phyloP scores from a whole-genome alignment of 2,888 invertebrate species.

The Notodonta ziczac region DNA sequence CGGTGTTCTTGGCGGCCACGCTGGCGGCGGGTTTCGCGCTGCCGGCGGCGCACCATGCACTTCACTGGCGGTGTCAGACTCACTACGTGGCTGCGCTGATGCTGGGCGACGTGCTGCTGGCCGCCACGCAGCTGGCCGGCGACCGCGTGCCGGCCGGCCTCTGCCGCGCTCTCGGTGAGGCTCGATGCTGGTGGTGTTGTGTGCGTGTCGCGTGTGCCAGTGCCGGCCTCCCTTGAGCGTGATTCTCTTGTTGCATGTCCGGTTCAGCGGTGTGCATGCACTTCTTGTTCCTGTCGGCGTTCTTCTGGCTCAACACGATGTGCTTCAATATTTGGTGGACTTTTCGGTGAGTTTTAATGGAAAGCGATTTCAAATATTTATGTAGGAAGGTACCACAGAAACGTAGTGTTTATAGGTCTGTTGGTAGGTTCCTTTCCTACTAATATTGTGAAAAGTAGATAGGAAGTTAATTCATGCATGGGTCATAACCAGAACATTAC shows the following conservation, averaged over 20 bases:
- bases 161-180: conserved; percentile 89
- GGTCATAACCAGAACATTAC: too few species aligned
- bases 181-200: neutral
- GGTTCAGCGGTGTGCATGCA: conserved; percentile 92
- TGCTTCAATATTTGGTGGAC: conserved; percentile 98
- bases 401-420: too few species aligned
- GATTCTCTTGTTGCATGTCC: conserved; percentile 51
- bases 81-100: conserved; percentile 93
- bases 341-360: conserved; percentile 87
- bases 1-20: conserved; percentile 92
- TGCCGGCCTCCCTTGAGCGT: conserved; percentile 8
- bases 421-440: too few species aligned
- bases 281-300: conserved; percentile 94
- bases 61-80: conserved; percentile 95
- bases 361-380: too few species aligned
- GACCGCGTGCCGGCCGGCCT: conserved; percentile 84
- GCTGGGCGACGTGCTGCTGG: conserved; percentile 91
- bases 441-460: too few species aligned
- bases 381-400: too few species aligned
- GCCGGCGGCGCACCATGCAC: conserved; percentile 92
- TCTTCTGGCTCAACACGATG: conserved; percentile 97
- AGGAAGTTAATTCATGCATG: too few species aligned
- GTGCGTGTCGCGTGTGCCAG: conserved; percentile 7
- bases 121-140: conserved; percentile 89
- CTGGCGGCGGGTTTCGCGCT: conserved; percentile 91